Evolutionary conservation across 2,888 invertebrate genomes (phyloP), one percentile per base, ranked within the genome.

Genomic region (Diaprepes abbreviatus): DNA sequence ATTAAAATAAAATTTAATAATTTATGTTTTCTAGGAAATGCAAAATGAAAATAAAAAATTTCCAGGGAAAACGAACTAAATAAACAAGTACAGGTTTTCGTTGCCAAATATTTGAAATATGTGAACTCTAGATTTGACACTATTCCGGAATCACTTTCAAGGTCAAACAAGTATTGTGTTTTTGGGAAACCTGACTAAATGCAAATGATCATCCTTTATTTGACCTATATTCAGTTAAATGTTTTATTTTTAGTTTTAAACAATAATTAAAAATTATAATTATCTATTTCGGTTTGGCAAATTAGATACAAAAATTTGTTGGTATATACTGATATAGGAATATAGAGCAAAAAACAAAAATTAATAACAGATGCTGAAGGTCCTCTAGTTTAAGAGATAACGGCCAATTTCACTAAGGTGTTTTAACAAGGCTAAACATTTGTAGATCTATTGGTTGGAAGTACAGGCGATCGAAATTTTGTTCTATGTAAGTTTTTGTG

Each of bases 71-170:
- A 24, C n/a, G 5, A 50, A 28, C 12, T 1, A 50, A 50, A 50
- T 14, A 28, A 50, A 50, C 28, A 24, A 24, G 24, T 24, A 16
- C 16, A 12, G 28, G 9, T 28, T 50, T 28, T 28, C 14, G 12
- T 28, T 50, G 48, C 28, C 48, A 50, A 50, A 50, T 50, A 50
- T 50, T 50, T 50, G 16, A 50, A 50, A 9, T 28, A 50, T 50
- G 28, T 28, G 48, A 28, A 28, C 28, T 50, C 48, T 50, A 28
- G 28, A 28, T 50, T 50, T 50, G 48, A 28, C 28, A 28, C 48
- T 50, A 28, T 50, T 50, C 48, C 48, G 48, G 48, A 28, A 50
- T 28, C 9, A 28, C 28, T 50, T 50, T 28, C 48, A 28, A 50
- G 48, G 48, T 28, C 16, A 16, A 16, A n/a, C 9, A 6, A 28